Base-by-base conservation (phyloP, 2,113 vertebrate species). In the Pterocles burchelli region DNA sequence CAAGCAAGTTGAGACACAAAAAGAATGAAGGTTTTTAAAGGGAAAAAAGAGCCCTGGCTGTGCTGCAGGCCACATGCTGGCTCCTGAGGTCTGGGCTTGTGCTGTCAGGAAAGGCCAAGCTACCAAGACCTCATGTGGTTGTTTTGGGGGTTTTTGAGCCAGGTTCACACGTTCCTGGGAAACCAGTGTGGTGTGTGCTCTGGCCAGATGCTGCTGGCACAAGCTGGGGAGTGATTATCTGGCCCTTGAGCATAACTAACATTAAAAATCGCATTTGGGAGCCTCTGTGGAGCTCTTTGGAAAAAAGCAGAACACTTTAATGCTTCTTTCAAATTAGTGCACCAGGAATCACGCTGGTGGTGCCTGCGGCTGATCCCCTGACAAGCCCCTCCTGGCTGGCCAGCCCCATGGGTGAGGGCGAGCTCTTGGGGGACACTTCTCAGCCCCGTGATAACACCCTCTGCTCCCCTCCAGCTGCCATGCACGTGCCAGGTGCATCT, bases 401-500 rank as follows among this genome's bases (percentile, higher is more conserved):
- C 46, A 78, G 59, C 29, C 67, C 76, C 59, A 33, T 0, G 0
- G 48, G 15, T 0, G 1, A 58, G 66, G 22, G 16, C 7, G 36
- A 66, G 9, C 5, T 52, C 46, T 20, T 34, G 19, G 28, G 7
- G 6, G 8, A 66, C 9, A 2, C 16, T 71, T 68, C 52, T 31
- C 43, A 82, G 73, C 8, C 61, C 24, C 51, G 70, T 46, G 26
- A 14, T 1, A 41, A 29, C 48, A 28, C 6, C 19, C 6, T 51
- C n/a, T 59, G 31, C 45, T 85, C 19, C 52, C 6, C 22, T 66
- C 33, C 24, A 48, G 78, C 17, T 41, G 38, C 52, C 2, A 1
- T 57, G 45, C 4, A 3, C 21, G 45, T 52, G 17, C 31, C 3
- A 8, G 3, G 1, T 31, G 9, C 2, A 0, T 24, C 14, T n/a